Base-by-base conservation (phyloP, 2,113 vertebrate genomes). In the Festucalex cinctus region DNA sequence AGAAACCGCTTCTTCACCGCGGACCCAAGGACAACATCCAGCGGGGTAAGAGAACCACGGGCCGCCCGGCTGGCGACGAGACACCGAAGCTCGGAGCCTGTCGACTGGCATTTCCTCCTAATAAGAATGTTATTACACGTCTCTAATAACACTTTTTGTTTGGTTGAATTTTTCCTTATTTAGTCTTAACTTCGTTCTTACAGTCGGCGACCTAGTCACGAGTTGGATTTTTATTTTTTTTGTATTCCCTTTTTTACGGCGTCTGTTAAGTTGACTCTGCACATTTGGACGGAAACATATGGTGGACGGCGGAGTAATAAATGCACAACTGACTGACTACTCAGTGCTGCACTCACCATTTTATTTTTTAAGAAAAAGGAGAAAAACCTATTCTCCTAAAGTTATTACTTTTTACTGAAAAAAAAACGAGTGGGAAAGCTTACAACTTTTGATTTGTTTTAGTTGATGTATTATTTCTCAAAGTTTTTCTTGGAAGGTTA, bases 1-100 rank as follows among this genome's bases (percentile, higher is more conserved):
- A 83, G 1, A 86, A 78, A 0, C 92, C 91, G 62, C 85, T 93
- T 68, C 86, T 92, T 24, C 83, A 44, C 3, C 78, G 82, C 0
- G 78, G 62, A 64, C 51, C 68, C 0, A 78, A 74, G 35, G 79
- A 74, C 5, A 81, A 64, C 63, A 39, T 79, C n/a, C 80, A 76
- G 37, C 87, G 73, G 85, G 89, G 82, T 78, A 22, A 51, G 43
- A 73, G 53, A n/a, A 54, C 10, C 51, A 22, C 24, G 54, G 7
- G 13, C 53, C 5, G 26, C 14, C 26, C 13, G 54, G 51, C n/a
- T 26, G 51, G 12, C 13, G 22, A 12, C 22, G 19, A 48, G 22
- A 13, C 8, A 12, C 22, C 10, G 17, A 54, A 26, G 16, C 43
- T 46, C 1, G 6, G 14, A 14, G 22, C 22, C 22, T 24, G 20